These are phyloP conservation scores for Indicator maculatus DNA, from an alignment of 2,113 vertebrate genomes.

Conservation along the genomic window DNA sequence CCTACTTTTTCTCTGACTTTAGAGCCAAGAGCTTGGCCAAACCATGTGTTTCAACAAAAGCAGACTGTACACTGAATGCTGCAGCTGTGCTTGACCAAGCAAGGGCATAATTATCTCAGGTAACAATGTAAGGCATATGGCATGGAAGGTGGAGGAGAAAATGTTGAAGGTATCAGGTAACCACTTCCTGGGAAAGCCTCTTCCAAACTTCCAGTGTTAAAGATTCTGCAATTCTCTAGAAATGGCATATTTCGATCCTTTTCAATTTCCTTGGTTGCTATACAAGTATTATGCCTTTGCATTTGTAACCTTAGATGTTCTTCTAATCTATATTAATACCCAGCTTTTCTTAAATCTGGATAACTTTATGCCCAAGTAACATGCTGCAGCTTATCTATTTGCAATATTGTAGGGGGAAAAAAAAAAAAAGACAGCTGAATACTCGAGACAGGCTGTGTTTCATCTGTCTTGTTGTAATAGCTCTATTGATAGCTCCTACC, in stretches of 20 bases:
- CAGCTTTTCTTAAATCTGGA: not conserved
- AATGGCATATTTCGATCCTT: not conserved
- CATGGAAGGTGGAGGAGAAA: not conserved
- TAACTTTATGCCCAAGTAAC: not conserved
- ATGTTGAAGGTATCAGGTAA: not conserved
- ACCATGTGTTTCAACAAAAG: not conserved
- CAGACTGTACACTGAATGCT: not conserved
- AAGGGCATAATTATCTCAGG: not conserved
- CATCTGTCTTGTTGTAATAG: not conserved
- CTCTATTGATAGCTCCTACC: not conserved
- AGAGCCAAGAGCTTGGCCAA: not conserved
- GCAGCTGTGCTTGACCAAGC: not conserved
- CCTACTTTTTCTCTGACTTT: not conserved
- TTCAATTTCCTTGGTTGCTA: not conserved
- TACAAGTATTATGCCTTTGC: not conserved
- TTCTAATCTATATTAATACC: not conserved
- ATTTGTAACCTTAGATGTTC: not conserved
- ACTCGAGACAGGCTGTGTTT: not conserved
- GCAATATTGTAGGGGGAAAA: not conserved
- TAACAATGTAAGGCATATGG: rapidly evolving
- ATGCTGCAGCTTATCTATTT: not conserved
- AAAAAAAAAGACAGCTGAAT: not conserved
- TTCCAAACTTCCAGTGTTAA: not conserved
- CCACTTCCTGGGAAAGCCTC: not conserved
- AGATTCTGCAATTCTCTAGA: not conserved